phyloP scores from a whole-genome alignment of 2,888 invertebrate species.

The Thyatira batis region DNA sequence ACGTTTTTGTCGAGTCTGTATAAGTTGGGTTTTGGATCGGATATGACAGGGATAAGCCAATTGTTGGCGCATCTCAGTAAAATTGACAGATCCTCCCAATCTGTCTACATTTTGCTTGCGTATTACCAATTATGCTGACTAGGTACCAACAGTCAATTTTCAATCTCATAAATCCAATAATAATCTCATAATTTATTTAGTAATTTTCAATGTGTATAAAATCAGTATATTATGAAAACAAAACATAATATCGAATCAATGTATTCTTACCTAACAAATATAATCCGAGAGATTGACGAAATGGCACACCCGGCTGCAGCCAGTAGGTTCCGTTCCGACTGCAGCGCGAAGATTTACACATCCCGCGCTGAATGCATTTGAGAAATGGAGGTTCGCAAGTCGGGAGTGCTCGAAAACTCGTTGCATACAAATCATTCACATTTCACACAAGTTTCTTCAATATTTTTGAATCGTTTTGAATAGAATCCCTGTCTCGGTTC shows the following conservation, averaged over 20 bases:
- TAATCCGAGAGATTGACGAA: constrained; percentile 30
- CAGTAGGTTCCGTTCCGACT: constrained; percentile 16
- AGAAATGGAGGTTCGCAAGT: constrained; percentile 24
- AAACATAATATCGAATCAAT: constrained; percentile 10
- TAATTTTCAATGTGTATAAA: no score
- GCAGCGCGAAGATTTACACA: constrained; percentile 32
- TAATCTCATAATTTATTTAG: no score
- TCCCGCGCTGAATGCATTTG: constrained; percentile 21
- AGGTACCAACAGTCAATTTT: constrained; percentile 13
- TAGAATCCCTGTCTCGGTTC: constrained; percentile 1
- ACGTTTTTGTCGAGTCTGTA: constrained; percentile 47
- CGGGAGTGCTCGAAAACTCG: constrained; percentile 24
- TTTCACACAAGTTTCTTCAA: constrained; percentile 8
- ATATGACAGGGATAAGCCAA: constrained; percentile 50
- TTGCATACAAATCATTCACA: constrained; percentile 29
- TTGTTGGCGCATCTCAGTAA: constrained; percentile 33
- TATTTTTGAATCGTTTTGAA: constrained; percentile 7
- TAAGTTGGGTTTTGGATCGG: constrained; percentile 39
- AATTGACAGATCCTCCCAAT: constrained; percentile 37
- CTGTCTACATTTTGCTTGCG: constrained; percentile 24
- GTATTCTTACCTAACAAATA: constrained; percentile 5
- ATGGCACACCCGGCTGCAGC: constrained; percentile 19
- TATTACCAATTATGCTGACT: constrained; percentile 25
- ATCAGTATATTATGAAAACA: no score
- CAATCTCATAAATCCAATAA: no score